Base-by-base conservation (phyloP, 2,888 invertebrate genomes). In the Dromius quadrimaculatus region DNA sequence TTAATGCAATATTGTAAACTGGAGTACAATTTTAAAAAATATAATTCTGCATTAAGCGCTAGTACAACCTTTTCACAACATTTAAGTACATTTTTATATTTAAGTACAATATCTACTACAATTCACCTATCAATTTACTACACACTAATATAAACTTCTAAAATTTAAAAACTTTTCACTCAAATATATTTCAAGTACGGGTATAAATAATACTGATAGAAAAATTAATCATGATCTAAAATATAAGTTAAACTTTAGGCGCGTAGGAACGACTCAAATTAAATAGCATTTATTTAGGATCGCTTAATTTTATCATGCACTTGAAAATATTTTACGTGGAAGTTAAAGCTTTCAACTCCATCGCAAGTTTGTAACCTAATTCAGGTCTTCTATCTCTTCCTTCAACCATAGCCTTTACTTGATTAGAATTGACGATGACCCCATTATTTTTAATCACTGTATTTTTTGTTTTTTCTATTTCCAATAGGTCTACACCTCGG, bases 301-400 rank as follows among this genome's bases (percentile, higher is more conserved):
- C 28, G 50, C 28, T 54, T 43, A 28, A 28, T 41, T 23, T 41
- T 36, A 13, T 19, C 34, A 23, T 57, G 34, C 38, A 61, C 20
- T 36, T 61, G 38, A n/a, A 45, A 50, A 50, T 50, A 3, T 50
- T 28, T 45, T 47, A 66, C 23, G 54, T 34, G 38, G 32, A 43
- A 43, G 43, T 38, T 68, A 45, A 59, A 57, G 77, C 76, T 78
- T 91, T 91, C 0, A 94, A 86, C 79, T 94, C 94, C 86, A 94
- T 87, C 34, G 95, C 95, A 13, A 95, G 85, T 79, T 94, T 94
- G 81, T 94, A 92, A 17, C 95, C 96, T 1, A 96, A 85, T 78
- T 95, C 94, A 0, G 94, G 93, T 69, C 94, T 87, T 11, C 96
- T 85, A 83, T 96, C 95, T 71, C 91, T 87, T 0, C 94, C 95